Evolutionary conservation across 2,888 invertebrate genomes (phyloP).

Genomic region (Drosophila eohydei): DNA sequence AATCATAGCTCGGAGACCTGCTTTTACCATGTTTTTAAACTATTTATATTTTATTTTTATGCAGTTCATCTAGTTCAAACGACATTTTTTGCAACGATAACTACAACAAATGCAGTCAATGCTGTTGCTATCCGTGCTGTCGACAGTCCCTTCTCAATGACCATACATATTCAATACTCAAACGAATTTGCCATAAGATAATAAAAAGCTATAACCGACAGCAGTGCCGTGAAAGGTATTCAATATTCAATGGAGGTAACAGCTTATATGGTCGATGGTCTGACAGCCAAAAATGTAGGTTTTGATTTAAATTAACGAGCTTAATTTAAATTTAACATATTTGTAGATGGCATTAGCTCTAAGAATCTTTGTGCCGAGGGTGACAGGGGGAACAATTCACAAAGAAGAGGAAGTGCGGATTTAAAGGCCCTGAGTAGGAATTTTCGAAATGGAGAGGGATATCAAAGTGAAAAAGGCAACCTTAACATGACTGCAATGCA

Average conservation of each 20-base stretch:
- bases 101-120: constrained; percentile 45
- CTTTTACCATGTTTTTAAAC: background rate
- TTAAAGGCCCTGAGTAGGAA: constrained; percentile 8
- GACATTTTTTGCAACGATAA: constrained; percentile 56
- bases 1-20: background rate
- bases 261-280: constrained; percentile 39
- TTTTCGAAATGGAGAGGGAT: background rate
- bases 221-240: constrained; percentile 71
- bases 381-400: background rate
- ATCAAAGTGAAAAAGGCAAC: constrained; percentile 1
- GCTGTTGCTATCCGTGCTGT: constrained; percentile 55
- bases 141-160: constrained; percentile 58
- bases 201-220: constrained; percentile 68
- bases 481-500: background rate
- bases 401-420: background rate
- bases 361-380: background rate
- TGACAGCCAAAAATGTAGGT: constrained; percentile 31
- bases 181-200: constrained; percentile 78
- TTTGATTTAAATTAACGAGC: background rate
- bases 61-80: constrained; percentile 68
- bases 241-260: constrained; percentile 79
- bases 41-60: background rate
- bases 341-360: constrained; percentile 2
- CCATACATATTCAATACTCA: constrained; percentile 74
- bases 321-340: background rate